Conservation (phyloP, 2,113 vertebrate genomes). For the Scalopus aquaticus region DNA sequence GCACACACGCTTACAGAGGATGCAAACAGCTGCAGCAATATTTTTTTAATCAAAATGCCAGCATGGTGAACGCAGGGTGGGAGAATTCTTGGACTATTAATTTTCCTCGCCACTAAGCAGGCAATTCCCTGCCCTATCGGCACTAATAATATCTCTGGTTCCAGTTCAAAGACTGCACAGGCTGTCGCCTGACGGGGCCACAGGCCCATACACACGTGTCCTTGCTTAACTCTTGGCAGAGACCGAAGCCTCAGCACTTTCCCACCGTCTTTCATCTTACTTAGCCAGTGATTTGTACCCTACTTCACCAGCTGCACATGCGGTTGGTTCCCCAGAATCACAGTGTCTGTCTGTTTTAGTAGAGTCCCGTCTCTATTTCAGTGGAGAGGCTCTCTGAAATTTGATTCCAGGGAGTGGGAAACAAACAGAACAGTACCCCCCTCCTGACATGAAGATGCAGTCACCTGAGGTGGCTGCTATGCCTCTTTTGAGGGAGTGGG, state of each 20-base stretch:
- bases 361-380: not conserved
- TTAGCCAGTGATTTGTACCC: constrained; percentile 20
- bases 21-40: constrained; percentile 66
- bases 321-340: not conserved
- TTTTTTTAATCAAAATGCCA: constrained; percentile 60
- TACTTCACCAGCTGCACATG: not conserved
- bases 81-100: constrained; percentile 40
- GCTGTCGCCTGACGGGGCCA: not conserved
- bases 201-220: not conserved
- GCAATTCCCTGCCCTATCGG: constrained; percentile 33
- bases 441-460: not conserved
- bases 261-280: constrained; percentile 32
- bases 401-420: not conserved
- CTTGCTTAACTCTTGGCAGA: constrained; percentile 49
- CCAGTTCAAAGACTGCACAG: constrained; percentile 31
- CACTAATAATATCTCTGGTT: constrained; percentile 53
- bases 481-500: not conserved
- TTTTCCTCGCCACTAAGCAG: constrained; percentile 45
- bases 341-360: not conserved
- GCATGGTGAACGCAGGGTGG: not conserved
- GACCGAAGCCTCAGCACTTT: not conserved
- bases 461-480: not conserved
- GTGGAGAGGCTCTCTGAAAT: not conserved
- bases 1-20: constrained; percentile 60
- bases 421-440: not conserved